Evolutionary conservation across 2,888 invertebrate genomes (phyloP), one percentile per base, ranked within the genome.

Genomic region (Drosophila vallismaia): DNA sequence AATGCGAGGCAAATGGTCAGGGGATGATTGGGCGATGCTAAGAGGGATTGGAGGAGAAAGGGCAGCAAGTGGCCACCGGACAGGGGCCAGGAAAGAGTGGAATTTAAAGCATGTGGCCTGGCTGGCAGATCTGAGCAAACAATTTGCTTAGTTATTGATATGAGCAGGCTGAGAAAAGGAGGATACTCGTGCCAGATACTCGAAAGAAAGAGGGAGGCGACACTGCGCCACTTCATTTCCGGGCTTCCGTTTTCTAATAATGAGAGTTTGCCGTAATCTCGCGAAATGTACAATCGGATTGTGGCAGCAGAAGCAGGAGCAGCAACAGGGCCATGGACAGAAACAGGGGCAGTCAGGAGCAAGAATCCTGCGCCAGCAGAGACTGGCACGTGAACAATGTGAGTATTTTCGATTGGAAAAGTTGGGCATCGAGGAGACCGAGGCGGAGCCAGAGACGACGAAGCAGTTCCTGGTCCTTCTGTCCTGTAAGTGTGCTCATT

Each of bases 131-230:
- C 77, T 83, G 74, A 69, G 74, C 81, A 86, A 83, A 86, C 84
- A 84, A 84, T 84, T 84, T 84, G 85, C 76, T 82, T 86, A 86
- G 85, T 84, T 84, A 86, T 84, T 85, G 84, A 84, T 84, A 84
- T 86, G 85, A 73, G 60, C 59, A 55, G 40, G 33, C 9, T 29
- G 36, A 31, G 49, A 53, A 49, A 36, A n/a, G 44, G 40, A 6
- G 19, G 6, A 12, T 12, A 19, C 19, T 19, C 19, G 19, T 19
- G 31, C 24, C 40, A 40, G 40, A 58, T 40, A 12, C 26, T 10
- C 48, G 29, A 14, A 24, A 40, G n/a, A 31, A 10, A 14, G 49
- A 31, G 7, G 9, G 51, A 45, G 40, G 38, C 8, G 50, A 24
- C 40, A 28, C 63, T 74, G 76, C 71, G 86, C 78, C 84, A 86